Conservation (phyloP, 2,797 vertebrate species). For the Champsocephalus esox region DNA sequence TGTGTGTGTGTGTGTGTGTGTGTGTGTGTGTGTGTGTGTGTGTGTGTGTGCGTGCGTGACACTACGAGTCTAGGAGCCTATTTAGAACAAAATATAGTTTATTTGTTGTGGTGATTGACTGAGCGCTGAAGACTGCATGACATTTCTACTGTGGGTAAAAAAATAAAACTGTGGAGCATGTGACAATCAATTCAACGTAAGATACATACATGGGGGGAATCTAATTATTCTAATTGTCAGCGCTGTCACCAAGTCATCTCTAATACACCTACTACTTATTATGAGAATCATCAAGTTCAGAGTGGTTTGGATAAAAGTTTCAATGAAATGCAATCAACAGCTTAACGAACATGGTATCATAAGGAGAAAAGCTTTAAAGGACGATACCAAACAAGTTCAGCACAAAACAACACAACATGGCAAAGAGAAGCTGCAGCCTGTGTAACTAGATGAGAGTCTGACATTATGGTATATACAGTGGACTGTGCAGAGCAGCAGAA, state of each 20-base stretch:
- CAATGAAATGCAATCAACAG: conserved; percentile 29
- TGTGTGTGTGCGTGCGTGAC: not conserved
- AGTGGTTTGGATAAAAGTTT: conserved; percentile 26
- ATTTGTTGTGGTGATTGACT: conserved; percentile 55
- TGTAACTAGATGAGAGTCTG: conserved; percentile 6
- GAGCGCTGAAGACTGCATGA: conserved; percentile 19
- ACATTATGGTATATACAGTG: conserved; percentile 14
- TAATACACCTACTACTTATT: conserved; percentile 16
- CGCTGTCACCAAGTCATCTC: conserved; percentile 6
- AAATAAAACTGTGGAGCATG: not conserved
- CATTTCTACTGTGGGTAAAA: conserved; percentile 5
- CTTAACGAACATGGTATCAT: not conserved
- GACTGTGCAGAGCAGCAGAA: conserved; percentile 47
- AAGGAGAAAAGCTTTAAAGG: not conserved
- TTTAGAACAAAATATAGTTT: conserved; percentile 57
- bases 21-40: too few relatives aligned
- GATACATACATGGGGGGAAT: not conserved
- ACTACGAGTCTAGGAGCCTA: conserved; percentile 36
- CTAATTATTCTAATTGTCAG: conserved; percentile 17
- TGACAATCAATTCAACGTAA: conserved; percentile 24
- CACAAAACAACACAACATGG: conserved; percentile 6
- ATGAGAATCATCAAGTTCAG: conserved; percentile 37
- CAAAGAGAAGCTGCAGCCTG: not conserved
- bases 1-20: too few relatives aligned
- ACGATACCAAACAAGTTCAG: conserved; percentile 3